Conservation (phyloP, 2,797 vertebrate genomes). For the Myoxocephalus aenaeus region DNA sequence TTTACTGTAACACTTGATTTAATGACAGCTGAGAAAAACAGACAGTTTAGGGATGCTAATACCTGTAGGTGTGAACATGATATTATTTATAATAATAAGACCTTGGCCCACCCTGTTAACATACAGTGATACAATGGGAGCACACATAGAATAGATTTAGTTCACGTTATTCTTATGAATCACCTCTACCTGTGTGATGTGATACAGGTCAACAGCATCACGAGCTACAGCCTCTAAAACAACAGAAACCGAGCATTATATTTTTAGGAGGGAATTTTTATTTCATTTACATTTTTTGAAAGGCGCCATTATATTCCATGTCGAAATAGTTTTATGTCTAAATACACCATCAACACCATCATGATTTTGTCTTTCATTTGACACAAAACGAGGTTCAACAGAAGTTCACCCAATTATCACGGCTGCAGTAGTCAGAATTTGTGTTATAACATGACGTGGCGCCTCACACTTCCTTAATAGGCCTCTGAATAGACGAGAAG, state of each 20-base stretch:
- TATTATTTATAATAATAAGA: not conserved
- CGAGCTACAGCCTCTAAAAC: not conserved
- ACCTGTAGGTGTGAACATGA: not conserved
- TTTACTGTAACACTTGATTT: not conserved
- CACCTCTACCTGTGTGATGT: not conserved
- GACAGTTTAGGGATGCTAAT: not conserved
- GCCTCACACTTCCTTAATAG: not conserved
- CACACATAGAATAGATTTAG: not conserved
- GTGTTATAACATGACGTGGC: not conserved
- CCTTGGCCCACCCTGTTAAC: not conserved
- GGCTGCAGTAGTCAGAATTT: not conserved
- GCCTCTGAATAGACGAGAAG: not conserved
- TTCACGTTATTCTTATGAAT: not conserved
- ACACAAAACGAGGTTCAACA: not conserved
- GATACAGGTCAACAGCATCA: not conserved
- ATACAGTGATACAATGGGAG: not conserved
- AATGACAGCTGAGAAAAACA: not conserved
- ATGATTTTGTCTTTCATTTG: not conserved
- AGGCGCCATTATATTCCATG: not conserved
- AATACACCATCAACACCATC: not conserved
- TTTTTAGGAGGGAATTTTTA: not conserved
- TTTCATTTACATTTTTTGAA: not conserved
- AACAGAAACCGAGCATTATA: not conserved
- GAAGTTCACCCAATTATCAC: conserved; percentile 6
- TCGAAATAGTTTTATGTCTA: not conserved